Evolutionary conservation across 37 sponge, comb jelly and placozoan species (phyloP).

Genomic region (Eunapius fragilis): DNA sequence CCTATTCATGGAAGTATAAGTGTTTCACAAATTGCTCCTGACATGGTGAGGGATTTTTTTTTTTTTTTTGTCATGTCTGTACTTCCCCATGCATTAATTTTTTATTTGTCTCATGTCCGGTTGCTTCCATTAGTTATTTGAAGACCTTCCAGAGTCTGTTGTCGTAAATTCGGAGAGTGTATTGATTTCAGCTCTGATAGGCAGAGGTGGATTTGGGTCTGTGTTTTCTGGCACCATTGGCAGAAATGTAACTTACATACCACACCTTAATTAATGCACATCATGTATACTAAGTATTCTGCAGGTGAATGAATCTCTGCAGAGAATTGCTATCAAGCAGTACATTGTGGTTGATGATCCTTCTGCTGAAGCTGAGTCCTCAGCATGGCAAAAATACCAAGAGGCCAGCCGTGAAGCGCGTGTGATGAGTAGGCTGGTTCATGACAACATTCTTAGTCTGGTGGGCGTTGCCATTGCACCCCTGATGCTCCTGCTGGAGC

Average conservation of each 20-base stretch:
- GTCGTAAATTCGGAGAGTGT: constrained; percentile 24
- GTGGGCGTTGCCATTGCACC: constrained; percentile 76
- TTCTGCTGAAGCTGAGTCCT: constrained; percentile 4
- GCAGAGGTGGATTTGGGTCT: constrained; percentile 78
- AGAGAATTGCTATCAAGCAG: constrained; percentile 52
- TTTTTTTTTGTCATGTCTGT: not conserved
- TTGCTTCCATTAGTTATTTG: constrained; percentile 35
- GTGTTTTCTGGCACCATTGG: constrained; percentile 45
- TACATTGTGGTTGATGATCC: constrained; percentile 9
- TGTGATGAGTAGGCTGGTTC: constrained; percentile 72
- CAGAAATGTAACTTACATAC: not conserved
- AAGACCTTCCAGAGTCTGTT: constrained; percentile 41
- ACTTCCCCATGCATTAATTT: too few species aligned
- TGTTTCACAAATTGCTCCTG: constrained; percentile 67
- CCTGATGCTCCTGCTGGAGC: constrained; percentile 67
- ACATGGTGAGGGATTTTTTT: constrained; percentile 56
- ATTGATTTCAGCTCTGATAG: constrained; percentile 36
- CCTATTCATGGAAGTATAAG: constrained; percentile 55
- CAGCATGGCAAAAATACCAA: constrained; percentile 69
- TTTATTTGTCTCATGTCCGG: not conserved
- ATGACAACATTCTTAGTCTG: constrained; percentile 68
- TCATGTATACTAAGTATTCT: not conserved
- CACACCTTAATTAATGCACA: not conserved
- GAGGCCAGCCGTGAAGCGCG: constrained; percentile 69
- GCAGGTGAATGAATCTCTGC: not conserved